Conservation (phyloP, 2,888 invertebrate species). For the Trisateles emortualis region DNA sequence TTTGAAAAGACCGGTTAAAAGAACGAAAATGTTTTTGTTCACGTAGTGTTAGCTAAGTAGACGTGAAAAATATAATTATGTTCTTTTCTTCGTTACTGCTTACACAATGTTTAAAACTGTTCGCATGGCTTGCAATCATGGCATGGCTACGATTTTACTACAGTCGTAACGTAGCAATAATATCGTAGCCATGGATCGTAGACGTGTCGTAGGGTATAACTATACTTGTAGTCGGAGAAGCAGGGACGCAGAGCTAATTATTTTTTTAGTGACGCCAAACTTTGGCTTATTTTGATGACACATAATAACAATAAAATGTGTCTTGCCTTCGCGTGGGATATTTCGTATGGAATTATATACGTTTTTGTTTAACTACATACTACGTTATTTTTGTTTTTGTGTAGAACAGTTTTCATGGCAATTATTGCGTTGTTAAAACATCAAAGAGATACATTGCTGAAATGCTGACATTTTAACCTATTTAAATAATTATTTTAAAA, state of each 20-base stretch:
- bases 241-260: constrained; percentile 62
- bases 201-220: constrained; percentile 40
- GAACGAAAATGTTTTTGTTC: too few relatives aligned
- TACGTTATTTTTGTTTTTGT: constrained; percentile 32
- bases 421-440: constrained; percentile 36
- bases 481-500: constrained; percentile 13
- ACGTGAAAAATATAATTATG: too few relatives aligned
- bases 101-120: too few relatives aligned
- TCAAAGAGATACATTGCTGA: constrained; percentile 7
- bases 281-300: constrained; percentile 72
- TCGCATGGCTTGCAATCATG: too few relatives aligned
- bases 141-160: too few relatives aligned
- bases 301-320: constrained; percentile 69
- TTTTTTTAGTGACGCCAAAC: constrained; percentile 68
- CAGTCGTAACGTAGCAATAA: neutral
- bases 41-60: too few relatives aligned
- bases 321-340: constrained; percentile 56
- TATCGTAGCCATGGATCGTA: neutral
- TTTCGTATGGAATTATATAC: constrained; percentile 42
- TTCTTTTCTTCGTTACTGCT: too few relatives aligned
- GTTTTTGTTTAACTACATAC: constrained; percentile 37
- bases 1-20: too few relatives aligned
- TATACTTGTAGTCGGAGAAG: constrained; percentile 37
- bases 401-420: constrained; percentile 28
- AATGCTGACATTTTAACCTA: neutral